Conservation (phyloP, 2,113 vertebrate genomes). For the Origma solitaria region DNA sequence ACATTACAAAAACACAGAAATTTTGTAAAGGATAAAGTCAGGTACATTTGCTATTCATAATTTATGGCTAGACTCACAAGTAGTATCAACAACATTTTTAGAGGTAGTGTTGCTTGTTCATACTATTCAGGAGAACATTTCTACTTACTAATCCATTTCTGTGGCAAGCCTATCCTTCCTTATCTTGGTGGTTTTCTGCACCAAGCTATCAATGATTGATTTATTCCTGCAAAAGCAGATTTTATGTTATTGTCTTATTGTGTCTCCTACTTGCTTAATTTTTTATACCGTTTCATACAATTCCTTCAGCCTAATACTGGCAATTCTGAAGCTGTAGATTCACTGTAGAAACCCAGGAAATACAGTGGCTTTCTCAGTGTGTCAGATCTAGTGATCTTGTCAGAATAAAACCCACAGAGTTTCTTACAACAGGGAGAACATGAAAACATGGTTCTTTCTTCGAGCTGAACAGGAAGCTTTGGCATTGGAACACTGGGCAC, state of each 20-base stretch:
- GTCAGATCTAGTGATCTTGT: neutral
- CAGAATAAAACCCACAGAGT: neutral
- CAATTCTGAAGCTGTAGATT: neutral
- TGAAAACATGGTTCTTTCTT: neutral
- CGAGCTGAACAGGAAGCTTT: neutral
- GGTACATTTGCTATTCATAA: neutral
- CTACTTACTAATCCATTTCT: neutral
- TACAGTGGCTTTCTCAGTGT: neutral
- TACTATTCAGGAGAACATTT: neutral
- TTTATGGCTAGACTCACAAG: neutral
- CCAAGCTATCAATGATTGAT: neutral
- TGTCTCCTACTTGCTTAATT: neutral
- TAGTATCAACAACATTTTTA: neutral
- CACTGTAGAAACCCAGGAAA: neutral
- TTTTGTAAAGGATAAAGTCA: neutral
- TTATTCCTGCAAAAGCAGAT: neutral
- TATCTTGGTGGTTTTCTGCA: neutral
- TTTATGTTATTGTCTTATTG: neutral
- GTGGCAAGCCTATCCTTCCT: neutral
- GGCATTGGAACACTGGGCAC: neutral
- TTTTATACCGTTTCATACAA: neutral
- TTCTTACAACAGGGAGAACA: neutral
- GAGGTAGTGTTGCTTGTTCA: neutral
- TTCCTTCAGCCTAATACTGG: neutral
- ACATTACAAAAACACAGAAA: neutral